These are phyloP conservation scores for Taenaris catops DNA, from an alignment of 2,888 invertebrate genomes.

Conservation along the genomic window DNA sequence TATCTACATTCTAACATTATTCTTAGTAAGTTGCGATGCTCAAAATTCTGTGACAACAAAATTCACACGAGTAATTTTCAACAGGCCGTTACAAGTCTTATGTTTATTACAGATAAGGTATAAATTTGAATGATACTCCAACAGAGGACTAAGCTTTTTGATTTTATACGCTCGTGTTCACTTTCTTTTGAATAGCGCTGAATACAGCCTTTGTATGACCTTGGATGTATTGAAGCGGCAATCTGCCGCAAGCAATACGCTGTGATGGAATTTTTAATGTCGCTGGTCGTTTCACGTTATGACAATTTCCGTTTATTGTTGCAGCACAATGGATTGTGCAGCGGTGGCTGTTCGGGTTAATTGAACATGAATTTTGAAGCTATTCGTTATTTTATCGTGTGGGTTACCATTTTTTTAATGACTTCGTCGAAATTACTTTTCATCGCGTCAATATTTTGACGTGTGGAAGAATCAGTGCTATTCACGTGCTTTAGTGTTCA, in stretches of 20 bases:
- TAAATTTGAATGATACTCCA: background rate
- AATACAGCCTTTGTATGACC: constrained; percentile 52
- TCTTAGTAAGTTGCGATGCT: no score
- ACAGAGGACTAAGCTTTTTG: constrained; percentile 12
- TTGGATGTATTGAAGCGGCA: constrained; percentile 32
- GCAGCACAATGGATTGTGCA: constrained; percentile 32
- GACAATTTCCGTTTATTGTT: constrained; percentile 53
- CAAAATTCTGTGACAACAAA: no score
- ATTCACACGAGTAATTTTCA: no score
- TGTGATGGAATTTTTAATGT: constrained; percentile 73
- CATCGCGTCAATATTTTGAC: no score
- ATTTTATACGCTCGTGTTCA: constrained; percentile 20
- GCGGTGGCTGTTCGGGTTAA: constrained; percentile 27
- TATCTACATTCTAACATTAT: no score
- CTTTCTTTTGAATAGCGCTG: constrained; percentile 38
- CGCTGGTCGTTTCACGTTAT: constrained; percentile 41
- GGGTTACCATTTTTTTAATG: no score
- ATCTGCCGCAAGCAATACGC: constrained; percentile 41
- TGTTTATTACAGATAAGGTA: background rate
- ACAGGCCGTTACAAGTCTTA: no score
- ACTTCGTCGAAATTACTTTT: no score
- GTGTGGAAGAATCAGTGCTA: no score
- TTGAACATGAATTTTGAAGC: constrained; percentile 52
- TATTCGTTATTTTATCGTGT: constrained; percentile 10
- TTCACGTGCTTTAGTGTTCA: no score